Percentiles rank a stretch among this genome's conserved stretches.
phyloP scores from a whole-genome alignment of 1,140 invertebrate species.

The Stegodyphus mimosarum region DNA sequence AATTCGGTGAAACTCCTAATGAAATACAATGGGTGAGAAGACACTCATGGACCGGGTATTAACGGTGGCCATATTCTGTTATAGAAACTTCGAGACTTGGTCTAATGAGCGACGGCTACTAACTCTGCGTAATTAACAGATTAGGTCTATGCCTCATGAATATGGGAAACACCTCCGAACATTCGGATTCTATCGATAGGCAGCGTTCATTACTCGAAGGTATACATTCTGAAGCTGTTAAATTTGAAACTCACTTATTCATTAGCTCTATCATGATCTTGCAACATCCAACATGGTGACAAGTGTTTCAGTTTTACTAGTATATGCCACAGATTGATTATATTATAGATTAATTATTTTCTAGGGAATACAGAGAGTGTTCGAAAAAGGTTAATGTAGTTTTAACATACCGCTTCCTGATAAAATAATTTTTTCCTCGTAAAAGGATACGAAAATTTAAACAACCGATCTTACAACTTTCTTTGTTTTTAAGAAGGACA shows the following conservation, averaged over 20 bases:
- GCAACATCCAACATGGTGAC: neutral
- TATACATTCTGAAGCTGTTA: slow-evolving; percentile 30
- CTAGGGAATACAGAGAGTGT: too few relatives aligned
- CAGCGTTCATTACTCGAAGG: slow-evolving; percentile 26
- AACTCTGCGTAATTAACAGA: slow-evolving; percentile 40
- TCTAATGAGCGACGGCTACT: slow-evolving; percentile 37
- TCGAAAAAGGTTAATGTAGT: too few relatives aligned
- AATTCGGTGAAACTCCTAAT: slow-evolving; percentile 42
- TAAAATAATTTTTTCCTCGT: too few relatives aligned
- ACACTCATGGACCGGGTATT: slow-evolving; percentile 22
- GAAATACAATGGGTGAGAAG: slow-evolving; percentile 19
- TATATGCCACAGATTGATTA: too few relatives aligned
- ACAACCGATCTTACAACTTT: too few relatives aligned
- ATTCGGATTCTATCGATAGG: slow-evolving; percentile 40
- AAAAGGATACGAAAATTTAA: too few relatives aligned
- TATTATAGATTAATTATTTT: too few relatives aligned
- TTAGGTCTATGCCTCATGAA: slow-evolving; percentile 45
- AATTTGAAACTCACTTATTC: slow-evolving; percentile 37
- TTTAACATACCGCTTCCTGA: too few relatives aligned
- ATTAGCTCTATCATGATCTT: slow-evolving; percentile 15
- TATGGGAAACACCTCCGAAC: slow-evolving; percentile 45
- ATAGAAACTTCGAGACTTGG: neutral
- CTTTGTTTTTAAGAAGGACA: too few relatives aligned
- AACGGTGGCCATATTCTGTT: slow-evolving; percentile 24
- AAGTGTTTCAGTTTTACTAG: too few relatives aligned